These are phyloP conservation scores for Cirrhinus mrigala DNA, from an alignment of 2,797 vertebrate genomes.

Conservation along the genomic window DNA sequence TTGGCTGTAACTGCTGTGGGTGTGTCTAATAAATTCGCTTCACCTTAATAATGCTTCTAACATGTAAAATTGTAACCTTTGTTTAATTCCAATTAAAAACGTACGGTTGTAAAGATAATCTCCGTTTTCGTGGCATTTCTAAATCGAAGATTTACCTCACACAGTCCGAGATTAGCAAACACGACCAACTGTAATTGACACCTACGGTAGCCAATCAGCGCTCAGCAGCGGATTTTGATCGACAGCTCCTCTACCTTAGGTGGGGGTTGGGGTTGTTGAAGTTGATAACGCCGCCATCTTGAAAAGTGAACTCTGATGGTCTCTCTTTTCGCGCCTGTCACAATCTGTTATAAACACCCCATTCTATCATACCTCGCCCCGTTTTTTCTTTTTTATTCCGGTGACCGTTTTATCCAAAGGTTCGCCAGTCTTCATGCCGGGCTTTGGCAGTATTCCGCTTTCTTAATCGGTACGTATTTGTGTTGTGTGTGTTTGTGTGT, in stretches of 20 bases:
- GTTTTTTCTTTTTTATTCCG: conserved; percentile 55
- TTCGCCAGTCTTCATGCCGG: conserved; percentile 73
- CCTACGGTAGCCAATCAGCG: conserved; percentile 68
- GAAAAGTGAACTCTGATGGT: conserved; percentile 79
- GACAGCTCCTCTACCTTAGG: conserved; percentile 68
- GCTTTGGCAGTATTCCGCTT: conserved; percentile 68
- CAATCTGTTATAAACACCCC: conserved; percentile 76
- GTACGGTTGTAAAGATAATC: not conserved
- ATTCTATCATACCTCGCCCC: conserved; percentile 57
- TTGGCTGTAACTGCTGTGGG: conserved; percentile 38
- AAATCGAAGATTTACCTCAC: conserved; percentile 10
- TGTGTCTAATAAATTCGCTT: not conserved
- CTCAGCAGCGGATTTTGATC: conserved; percentile 60
- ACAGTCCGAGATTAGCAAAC: conserved; percentile 12
- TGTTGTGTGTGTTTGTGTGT: conserved; percentile 42
- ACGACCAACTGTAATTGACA: conserved; percentile 48
- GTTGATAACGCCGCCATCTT: conserved; percentile 85
- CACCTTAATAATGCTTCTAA: not conserved
- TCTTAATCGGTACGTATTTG: conserved; percentile 77
- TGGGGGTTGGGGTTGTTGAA: conserved; percentile 81
- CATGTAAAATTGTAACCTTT: no score
- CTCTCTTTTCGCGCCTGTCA: conserved; percentile 81
- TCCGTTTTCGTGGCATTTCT: not conserved
- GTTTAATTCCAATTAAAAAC: no score
- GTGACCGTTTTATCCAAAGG: conserved; percentile 62